phyloP scores from a whole-genome alignment of 2,888 invertebrate genomes.

The Ochropleura leucogaster region DNA sequence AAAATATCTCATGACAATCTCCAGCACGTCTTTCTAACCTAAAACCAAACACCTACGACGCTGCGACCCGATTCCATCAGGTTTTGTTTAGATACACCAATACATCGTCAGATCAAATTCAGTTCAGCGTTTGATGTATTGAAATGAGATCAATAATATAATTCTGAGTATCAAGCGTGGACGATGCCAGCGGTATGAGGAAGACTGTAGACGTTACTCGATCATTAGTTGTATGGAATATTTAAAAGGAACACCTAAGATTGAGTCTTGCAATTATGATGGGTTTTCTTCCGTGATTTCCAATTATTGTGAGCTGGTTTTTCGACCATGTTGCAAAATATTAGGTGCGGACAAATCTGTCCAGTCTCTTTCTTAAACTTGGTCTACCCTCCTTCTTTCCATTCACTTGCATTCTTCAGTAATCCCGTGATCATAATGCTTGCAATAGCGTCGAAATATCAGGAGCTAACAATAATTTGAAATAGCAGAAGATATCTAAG shows the following conservation, averaged over 20 bases:
- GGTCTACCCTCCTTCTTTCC: too few species aligned
- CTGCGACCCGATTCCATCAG: conserved; percentile 38
- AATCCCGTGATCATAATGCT: too few species aligned
- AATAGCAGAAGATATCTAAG: too few species aligned
- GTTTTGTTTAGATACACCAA: conserved; percentile 48
- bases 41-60: conserved; percentile 21
- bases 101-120: conserved; percentile 48
- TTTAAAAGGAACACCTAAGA: conserved; percentile 6
- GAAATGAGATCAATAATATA: conserved; percentile 51
- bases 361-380: too few species aligned
- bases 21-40: background rate
- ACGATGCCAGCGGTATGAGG: conserved; percentile 50
- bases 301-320: too few species aligned
- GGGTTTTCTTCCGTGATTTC: too few species aligned
- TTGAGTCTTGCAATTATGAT: background rate
- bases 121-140: conserved; percentile 47
- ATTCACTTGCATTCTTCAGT: too few species aligned
- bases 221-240: conserved; percentile 20
- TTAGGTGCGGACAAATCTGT: too few species aligned
- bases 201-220: conserved; percentile 8
- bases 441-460: too few species aligned
- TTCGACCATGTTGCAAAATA: too few species aligned
- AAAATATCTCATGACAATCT: background rate
- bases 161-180: conserved; percentile 43
- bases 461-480: too few species aligned